A percentile compares a stretch with the other conserved stretches of the same genome.
Evolutionary conservation across 2,797 vertebrate genomes (phyloP).

Genomic region (Adrianichthys oophorus): DNA sequence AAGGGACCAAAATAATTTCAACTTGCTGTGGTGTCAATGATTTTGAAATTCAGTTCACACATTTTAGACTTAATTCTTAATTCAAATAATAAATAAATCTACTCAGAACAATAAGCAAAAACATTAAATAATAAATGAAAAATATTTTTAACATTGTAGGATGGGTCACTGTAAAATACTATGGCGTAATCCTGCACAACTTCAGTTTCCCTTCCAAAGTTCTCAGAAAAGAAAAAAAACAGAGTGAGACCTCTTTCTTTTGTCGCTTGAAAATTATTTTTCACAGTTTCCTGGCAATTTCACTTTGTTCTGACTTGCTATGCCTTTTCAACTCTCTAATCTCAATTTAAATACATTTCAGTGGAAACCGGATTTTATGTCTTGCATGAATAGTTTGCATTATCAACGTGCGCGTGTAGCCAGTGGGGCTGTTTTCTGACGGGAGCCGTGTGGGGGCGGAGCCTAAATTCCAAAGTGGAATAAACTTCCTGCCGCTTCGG

Average conservation of each 20-base stretch:
- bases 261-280: not conserved
- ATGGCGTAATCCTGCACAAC: not conserved
- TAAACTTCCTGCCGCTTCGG: slow-evolving; percentile 66
- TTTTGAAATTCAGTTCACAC: too few species aligned
- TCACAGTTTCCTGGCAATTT: not conserved
- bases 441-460: slow-evolving; percentile 49
- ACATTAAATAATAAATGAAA: too few species aligned
- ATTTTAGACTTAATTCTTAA: too few species aligned
- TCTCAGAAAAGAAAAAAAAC: not conserved
- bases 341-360: rapidly evolving
- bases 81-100: too few species aligned
- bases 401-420: not conserved
- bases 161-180: not conserved
- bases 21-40: too few species aligned
- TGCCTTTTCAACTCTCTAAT: not conserved
- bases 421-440: slow-evolving; percentile 25
- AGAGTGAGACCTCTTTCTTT: slow-evolving; percentile 34
- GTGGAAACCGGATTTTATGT: not conserved
- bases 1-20: too few species aligned
- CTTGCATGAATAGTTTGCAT: not conserved
- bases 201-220: slow-evolving; percentile 1
- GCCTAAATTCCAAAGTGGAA: slow-evolving; percentile 69
- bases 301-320: not conserved
- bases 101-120: too few species aligned
- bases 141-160: too few species aligned